Evolutionary conservation across 2,113 vertebrate species (phyloP), one percentile per base, ranked within the genome.

Genomic region (Eolophus roseicapilla): DNA sequence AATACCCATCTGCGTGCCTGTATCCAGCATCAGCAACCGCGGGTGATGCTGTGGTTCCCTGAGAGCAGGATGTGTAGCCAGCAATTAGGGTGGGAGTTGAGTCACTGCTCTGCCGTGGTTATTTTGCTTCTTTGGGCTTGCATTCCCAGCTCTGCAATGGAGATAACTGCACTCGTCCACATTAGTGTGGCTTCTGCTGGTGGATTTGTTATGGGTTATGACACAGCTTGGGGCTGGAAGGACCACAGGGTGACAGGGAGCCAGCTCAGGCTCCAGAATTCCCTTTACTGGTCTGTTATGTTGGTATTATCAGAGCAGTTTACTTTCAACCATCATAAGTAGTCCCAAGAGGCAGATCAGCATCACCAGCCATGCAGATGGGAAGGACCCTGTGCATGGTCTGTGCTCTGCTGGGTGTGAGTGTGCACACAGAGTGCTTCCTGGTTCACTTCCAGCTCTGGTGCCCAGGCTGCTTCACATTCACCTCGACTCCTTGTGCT

Each of bases 1-100:
- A 50, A 39, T 17, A 29, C 78, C 53, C 3, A 0, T 39, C 59
- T 2, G 2, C 4, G 0, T 50, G 52, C 76, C 59, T 29, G 7
- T 41, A 4, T 67, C 33, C 60, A 44, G 62, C 50, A 29, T 21
- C 53, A 24, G 1, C 9, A 29, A 8, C 39, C 20, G 0, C 0
- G 4, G 46, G 28, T 33, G 64, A 17, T 64, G 90, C 81, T 59
- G 73, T 55, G 46, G 10, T 57, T 49, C 52, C 47, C 55, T 39
- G 47, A 12, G 60, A 74, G 76, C 35, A 41, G 59, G 15, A 23
- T 19, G 35, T 37, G 37, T 41, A 64, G 64, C 49, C 74, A 78
- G 69, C 35, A 53, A 25, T 84, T 73, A 2, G 35, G 35, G 17
- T 57, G 74, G 69, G 18, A 10, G 2, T 6, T 70, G 71, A 19